Evolutionary conservation across 1,140 invertebrate genomes (phyloP).

Genomic region (Atta texana): DNA sequence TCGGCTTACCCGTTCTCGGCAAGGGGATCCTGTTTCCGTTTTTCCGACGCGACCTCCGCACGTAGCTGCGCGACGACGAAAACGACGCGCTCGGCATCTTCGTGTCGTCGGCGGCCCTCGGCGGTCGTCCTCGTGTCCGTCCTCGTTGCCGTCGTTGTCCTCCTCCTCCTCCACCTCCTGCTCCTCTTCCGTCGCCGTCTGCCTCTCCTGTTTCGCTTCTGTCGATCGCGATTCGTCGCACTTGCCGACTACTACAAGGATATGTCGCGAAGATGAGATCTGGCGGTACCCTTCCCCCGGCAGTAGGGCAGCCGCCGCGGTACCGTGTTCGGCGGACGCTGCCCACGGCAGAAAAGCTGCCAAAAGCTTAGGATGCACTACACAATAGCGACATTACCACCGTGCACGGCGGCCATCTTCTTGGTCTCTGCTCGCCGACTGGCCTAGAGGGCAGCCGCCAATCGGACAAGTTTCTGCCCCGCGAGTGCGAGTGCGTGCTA

Average conservation of each 20-base stretch:
- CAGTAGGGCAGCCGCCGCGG: conserved; percentile 35
- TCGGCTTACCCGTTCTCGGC: conserved; percentile 87
- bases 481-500: background rate
- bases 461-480: conserved; percentile 76
- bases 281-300: conserved; percentile 30
- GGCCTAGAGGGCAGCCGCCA: conserved; percentile 74
- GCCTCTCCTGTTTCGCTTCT: conserved; percentile 17
- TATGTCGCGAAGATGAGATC: background rate
- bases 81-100: conserved; percentile 97
- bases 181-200: background rate
- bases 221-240: conserved; percentile 21
- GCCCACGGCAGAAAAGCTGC: conserved; percentile 31
- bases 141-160: conserved; percentile 46
- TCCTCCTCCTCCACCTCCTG: background rate
- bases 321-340: conserved; percentile 9
- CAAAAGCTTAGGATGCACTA: conserved; percentile 78
- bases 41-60: conserved; percentile 94
- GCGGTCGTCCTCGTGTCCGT: conserved; percentile 59
- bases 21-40: conserved; percentile 93
- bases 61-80: conserved; percentile 94
- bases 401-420: conserved; percentile 85
- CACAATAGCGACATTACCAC: conserved; percentile 85
- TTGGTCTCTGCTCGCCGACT: conserved; percentile 74
- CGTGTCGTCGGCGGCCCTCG: conserved; percentile 62
- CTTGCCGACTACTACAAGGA: conserved; percentile 14